Percentiles rank a stretch among this genome's conserved stretches.
Conservation (phyloP, 2,888 invertebrate genomes). For the Aleiodes alternator region DNA sequence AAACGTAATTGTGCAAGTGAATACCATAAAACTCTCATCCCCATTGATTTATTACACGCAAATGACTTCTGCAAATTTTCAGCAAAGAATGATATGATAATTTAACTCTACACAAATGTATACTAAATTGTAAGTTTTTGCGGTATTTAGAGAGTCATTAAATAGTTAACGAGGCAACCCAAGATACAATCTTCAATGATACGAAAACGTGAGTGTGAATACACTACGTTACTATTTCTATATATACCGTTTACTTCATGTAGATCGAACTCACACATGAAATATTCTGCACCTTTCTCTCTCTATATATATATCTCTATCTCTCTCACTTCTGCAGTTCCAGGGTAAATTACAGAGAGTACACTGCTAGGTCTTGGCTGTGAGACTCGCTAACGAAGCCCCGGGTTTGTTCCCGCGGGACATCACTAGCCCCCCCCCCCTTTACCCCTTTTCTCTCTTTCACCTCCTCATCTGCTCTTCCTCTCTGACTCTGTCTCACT, state of each 20-base stretch:
- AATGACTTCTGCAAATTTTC: too few relatives aligned
- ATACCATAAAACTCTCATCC: too few relatives aligned
- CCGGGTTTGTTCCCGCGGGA: slow-evolving; percentile 31
- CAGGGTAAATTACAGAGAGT: slow-evolving; percentile 53
- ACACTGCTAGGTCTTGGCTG: slow-evolving; percentile 45
- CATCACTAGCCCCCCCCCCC: background rate
- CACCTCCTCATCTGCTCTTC: slow-evolving; percentile 2
- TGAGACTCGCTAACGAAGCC: slow-evolving; percentile 34
- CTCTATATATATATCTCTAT: too few relatives aligned
- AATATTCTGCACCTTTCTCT: slow-evolving; percentile 37
- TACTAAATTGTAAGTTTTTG: slow-evolving; percentile 16
- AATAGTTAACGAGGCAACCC: slow-evolving; percentile 24
- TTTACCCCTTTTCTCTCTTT: background rate
- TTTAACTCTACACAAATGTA: background rate
- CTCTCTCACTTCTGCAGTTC: slow-evolving; percentile 34
- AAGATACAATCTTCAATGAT: slow-evolving; percentile 47
- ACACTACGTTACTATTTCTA: slow-evolving; percentile 37
- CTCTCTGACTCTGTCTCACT: slow-evolving; percentile 38
- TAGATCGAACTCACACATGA: slow-evolving; percentile 47
- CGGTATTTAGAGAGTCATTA: slow-evolving; percentile 12
- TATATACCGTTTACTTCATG: slow-evolving; percentile 49
- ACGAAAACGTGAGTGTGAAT: slow-evolving; percentile 26
- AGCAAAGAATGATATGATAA: background rate
- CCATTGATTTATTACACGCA: too few relatives aligned
- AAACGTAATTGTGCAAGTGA: too few relatives aligned